Evolutionary conservation across 2,797 vertebrate genomes (phyloP), one percentile per base, ranked within the genome.

Genomic region (Taenioides sp.): DNA sequence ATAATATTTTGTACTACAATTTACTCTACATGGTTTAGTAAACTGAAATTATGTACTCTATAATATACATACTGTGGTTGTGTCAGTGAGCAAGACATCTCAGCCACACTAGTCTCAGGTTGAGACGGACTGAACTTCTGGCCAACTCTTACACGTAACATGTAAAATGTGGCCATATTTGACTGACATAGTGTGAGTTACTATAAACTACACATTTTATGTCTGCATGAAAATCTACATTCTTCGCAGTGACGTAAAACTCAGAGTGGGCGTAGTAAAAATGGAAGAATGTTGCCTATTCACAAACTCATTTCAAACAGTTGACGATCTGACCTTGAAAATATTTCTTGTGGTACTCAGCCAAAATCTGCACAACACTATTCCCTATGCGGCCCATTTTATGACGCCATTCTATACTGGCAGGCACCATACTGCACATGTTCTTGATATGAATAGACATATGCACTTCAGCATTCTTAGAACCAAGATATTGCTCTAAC

Each of bases 381-480:
- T 84, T 88, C 82, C 86, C 80, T 67, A 60, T 84, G 85, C 85
- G 43, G 74, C 47, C 70, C 65, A 43, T 84, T 89, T 81, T 82
- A 86, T 86, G 80, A 78, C 79, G 81, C 75, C 65, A 49, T 83
- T 81, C 76, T 84, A 74, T 84, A 85, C 80, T 77, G 77, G 78
- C 86, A 84, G 60, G 14, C 18, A 31, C 28, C 77, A 23, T 28
- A 75, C 70, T 79, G 68, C 62, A 31, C 81, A 74, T 81, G 86
- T 74, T 84, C 86, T 90, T 91, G 83, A 83, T 86, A 78, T 82
- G 82, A 84, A 82, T 84, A 81, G 79, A 79, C 85, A 87, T 84
- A 73, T 84, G 81, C 78, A 84, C 81, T 79, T 84, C 65, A 64
- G 31, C 77, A 65, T 65, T 65, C 22, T 77, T 74, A 75, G 64